Base-by-base conservation (phyloP, 2,797 vertebrate species). In the Dermochelys coriacea region DNA sequence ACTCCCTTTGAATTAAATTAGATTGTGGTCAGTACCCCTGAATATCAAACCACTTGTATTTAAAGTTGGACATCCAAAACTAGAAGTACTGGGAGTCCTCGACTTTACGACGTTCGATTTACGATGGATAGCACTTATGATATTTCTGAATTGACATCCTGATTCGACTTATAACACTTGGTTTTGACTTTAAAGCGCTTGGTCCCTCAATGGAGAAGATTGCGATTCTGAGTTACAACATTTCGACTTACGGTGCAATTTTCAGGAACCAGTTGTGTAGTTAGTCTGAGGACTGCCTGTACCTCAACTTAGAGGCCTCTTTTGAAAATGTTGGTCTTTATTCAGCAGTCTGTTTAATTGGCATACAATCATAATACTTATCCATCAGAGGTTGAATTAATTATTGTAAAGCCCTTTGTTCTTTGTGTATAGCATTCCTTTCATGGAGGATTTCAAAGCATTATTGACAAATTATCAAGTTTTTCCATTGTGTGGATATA, bases 121-220 rank as follows among this genome's bases (percentile, higher is more conserved):
- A 54, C 1, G 21, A 54, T 1, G 4, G 54, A 25, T 8, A 9
- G 54, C 54, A 54, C 9, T 54, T 54, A 4, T 4, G 4, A 25
- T 54, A 54, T 25, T 54, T 54, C 54, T 54, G 54, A 54, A 54
- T 25, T 54, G 54, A 54, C 8, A 54, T 9, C 19, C 51, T 52
- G 51, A 21, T 52, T 52, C 51, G 7, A 52, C 51, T 52, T 52
- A 54, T 21, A 1, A 5, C 21, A 25, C 54, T 54, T 54, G 54
- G 54, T 54, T 54, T 54, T 3, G 19, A 54, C 21, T 54, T 54
- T 54, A 54, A 2, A 9, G 10, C 4, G 23, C 54, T 54, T 54
- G 54, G 54, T 25, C 54, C 23, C 21, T 4, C 9, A 23, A 54
- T 25, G 54, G 54, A 3, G 51, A 52, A 54, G 21, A 25, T 54